Evolutionary conservation across 2,797 vertebrate species (phyloP).

Genomic region (Ibycter americanus): DNA sequence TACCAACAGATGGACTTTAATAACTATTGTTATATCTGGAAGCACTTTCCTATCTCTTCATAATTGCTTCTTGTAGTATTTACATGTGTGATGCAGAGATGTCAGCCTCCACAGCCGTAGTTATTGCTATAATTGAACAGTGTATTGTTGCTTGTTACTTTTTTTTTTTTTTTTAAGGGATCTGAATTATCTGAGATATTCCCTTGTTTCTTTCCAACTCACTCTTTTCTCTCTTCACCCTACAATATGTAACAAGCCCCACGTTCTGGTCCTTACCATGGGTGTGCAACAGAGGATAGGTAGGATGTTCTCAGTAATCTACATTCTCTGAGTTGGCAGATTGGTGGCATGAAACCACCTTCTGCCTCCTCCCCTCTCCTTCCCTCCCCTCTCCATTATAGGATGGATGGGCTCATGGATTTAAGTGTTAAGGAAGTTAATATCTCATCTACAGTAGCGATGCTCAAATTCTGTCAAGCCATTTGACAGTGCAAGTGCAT

Average conservation of each 20-base stretch:
- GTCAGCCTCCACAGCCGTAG: neutral
- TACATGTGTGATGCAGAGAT: neutral
- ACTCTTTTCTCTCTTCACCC: neutral
- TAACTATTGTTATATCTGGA: slow-evolving; percentile 28
- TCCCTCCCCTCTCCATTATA: too few relatives aligned
- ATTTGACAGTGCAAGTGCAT: neutral
- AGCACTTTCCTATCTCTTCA: neutral
- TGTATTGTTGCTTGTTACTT: neutral
- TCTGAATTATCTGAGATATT: neutral
- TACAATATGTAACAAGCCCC: neutral
- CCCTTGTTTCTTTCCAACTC: neutral
- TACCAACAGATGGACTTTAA: slow-evolving; percentile 11
- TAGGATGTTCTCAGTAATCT: neutral
- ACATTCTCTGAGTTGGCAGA: neutral
- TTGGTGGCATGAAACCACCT: neutral
- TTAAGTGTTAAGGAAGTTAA: neutral
- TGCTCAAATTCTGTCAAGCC: neutral
- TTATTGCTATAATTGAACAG: neutral
- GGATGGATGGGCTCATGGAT: neutral
- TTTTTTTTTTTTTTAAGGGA: neutral
- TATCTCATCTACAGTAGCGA: neutral
- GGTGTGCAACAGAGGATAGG: neutral
- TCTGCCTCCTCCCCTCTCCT: neutral
- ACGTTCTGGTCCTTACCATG: neutral
- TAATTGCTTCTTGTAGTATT: neutral